These are phyloP conservation scores for Rhea americana DNA, from an alignment of 2,113 vertebrate species.

Conservation along the genomic window DNA sequence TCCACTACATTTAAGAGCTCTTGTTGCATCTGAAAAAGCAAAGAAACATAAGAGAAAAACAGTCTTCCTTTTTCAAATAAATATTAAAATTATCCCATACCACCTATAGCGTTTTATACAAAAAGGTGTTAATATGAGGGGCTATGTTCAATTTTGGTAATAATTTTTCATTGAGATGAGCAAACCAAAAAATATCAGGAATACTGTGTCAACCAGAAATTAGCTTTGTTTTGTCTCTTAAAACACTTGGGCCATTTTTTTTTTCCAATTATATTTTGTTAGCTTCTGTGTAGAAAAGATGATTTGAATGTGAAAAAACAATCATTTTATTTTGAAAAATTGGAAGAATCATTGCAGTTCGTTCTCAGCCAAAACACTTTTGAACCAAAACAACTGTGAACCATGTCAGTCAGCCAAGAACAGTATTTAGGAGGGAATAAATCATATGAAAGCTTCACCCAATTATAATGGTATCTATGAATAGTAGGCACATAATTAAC, in stretches of 20 bases:
- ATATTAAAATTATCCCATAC: neutral
- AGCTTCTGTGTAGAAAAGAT: neutral
- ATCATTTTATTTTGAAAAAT: neutral
- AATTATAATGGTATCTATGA: neutral
- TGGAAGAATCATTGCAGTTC: neutral
- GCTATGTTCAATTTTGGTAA: neutral
- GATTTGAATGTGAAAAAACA: neutral
- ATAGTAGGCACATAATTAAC: slow-evolving; percentile 1
- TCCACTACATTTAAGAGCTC: neutral
- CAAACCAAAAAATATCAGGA: neutral
- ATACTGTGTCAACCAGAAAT: neutral
- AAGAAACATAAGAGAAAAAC: neutral
- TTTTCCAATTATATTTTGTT: neutral
- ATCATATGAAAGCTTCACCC: neutral
- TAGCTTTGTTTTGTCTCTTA: neutral
- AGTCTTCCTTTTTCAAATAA: neutral
- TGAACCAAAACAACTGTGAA: neutral
- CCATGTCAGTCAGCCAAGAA: neutral
- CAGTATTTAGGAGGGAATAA: neutral
- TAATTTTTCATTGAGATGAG: neutral
- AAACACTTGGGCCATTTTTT: neutral
- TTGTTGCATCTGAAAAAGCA: neutral
- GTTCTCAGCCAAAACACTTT: neutral
- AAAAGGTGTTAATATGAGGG: neutral
- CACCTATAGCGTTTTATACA: neutral